phyloP scores from a whole-genome alignment of 2,797 vertebrate species.

The Adelosebastes latens region DNA sequence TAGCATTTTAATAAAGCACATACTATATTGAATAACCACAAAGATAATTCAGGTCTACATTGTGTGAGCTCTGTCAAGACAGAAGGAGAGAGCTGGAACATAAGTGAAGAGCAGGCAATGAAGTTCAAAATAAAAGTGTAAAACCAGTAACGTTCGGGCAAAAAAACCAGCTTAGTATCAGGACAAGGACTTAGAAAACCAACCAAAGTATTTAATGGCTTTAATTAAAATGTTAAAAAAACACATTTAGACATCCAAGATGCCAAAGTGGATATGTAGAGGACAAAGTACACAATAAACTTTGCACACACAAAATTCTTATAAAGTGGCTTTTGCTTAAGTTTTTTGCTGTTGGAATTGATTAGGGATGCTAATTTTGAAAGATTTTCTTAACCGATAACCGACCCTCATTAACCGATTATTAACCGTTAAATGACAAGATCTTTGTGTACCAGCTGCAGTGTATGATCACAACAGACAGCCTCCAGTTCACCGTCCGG shows the following conservation, averaged over 20 bases:
- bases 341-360: not conserved
- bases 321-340: not conserved
- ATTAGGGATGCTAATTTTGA: no score
- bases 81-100: not conserved
- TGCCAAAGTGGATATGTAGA: not conserved
- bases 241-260: not conserved
- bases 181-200: not conserved
- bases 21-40: not conserved
- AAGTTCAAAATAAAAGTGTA: not conserved
- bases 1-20: not conserved
- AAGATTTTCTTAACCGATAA: no score
- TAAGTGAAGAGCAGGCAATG: not conserved
- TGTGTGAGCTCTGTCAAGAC: not conserved
- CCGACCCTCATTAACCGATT: no score
- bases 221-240: not conserved
- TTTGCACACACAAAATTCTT: not conserved
- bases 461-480: no score
- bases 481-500: no score
- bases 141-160: not conserved
- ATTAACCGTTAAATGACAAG: no score
- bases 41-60: not conserved
- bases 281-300: not conserved
- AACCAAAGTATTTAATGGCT: not conserved
- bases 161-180: not conserved
- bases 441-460: no score